These are phyloP conservation scores for Eolophus roseicapilla DNA, from an alignment of 2,113 vertebrate species.

Conservation along the genomic window DNA sequence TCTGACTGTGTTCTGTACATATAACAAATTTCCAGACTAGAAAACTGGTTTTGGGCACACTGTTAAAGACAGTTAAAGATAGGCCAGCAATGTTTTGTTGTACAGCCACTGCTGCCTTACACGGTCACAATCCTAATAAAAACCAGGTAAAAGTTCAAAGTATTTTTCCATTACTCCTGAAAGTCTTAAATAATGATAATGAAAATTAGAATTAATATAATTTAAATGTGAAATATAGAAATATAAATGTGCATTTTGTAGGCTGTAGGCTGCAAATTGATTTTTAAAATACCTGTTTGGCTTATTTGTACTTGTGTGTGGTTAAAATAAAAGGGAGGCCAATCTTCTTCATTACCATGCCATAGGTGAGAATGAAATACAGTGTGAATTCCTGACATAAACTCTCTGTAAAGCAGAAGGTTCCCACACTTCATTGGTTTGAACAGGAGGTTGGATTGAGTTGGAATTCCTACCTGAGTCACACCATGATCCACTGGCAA, in stretches of 20 bases:
- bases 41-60: background rate
- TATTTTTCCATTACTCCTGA: background rate
- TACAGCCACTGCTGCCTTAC: background rate
- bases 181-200: background rate
- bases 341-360: background rate
- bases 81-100: background rate
- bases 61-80: background rate
- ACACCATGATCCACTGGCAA: rapidly evolving
- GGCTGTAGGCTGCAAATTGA: background rate
- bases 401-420: background rate
- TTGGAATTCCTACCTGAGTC: background rate
- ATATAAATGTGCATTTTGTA: background rate
- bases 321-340: background rate
- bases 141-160: background rate
- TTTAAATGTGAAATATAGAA: background rate
- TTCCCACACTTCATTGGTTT: background rate
- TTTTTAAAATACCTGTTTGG: background rate
- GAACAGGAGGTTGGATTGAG: background rate
- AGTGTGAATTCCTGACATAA: background rate
- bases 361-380: background rate
- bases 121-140: background rate
- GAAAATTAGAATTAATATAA: background rate
- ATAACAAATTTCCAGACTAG: background rate
- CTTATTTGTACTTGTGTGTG: background rate
- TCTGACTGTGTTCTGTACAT: background rate